Conservation (phyloP, 2,113 vertebrate species). For the Malurus cyaneus region DNA sequence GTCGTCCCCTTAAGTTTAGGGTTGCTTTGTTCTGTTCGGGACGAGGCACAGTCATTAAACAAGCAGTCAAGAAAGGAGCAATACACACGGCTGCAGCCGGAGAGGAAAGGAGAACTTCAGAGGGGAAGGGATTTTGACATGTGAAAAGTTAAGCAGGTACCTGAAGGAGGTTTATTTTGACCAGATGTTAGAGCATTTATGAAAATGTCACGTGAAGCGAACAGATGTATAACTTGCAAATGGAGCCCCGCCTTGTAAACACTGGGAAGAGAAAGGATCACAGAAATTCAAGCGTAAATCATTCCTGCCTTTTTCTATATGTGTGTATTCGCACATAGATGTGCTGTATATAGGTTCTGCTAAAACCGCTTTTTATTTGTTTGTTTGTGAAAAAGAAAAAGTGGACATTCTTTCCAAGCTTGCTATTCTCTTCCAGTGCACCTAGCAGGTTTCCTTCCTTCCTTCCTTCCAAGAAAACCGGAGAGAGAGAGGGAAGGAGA, state of each 20-base stretch:
- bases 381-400: not conserved
- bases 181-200: conserved; percentile 89
- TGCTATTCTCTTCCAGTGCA: not conserved
- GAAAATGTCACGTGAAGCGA: conserved; percentile 86
- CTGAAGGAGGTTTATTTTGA: conserved; percentile 88
- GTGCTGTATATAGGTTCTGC: not conserved
- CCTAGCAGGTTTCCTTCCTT: not conserved
- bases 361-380: not conserved
- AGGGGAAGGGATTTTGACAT: conserved; percentile 73
- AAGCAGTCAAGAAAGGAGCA: not conserved
- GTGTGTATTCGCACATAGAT: not conserved
- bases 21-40: conserved; percentile 11
- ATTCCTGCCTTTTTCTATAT: not conserved
- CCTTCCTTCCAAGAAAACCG: no score
- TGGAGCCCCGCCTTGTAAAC: conserved; percentile 71
- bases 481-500: no score
- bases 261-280: conserved; percentile 55
- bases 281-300: conserved; percentile 61
- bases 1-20: not conserved
- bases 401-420: not conserved
- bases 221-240: conserved; percentile 85
- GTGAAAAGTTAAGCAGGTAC: conserved; percentile 85
- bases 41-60: not conserved
- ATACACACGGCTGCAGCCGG: not conserved
- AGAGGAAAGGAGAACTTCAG: not conserved